Evolutionary conservation across 2,888 invertebrate genomes (phyloP).

Genomic region (Caenorhabditis panamensis): DNA sequence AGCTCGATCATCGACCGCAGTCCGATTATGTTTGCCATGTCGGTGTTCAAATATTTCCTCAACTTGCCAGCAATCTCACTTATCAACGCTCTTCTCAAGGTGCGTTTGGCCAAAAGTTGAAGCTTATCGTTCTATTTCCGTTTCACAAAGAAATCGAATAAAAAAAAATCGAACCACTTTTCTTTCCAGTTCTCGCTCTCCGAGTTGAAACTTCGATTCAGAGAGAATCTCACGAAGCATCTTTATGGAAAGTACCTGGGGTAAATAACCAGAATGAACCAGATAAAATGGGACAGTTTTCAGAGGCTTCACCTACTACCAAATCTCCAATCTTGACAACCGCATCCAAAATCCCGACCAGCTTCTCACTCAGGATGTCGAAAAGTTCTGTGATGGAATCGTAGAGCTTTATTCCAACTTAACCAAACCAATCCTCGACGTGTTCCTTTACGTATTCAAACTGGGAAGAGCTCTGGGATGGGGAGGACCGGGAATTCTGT

Average conservation of each 20-base stretch:
- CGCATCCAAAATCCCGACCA: constrained; percentile 97
- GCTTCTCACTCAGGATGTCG: constrained; percentile 95
- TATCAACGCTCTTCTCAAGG: constrained; percentile 93
- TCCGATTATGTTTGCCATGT: constrained; percentile 87
- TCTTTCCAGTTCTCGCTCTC: constrained; percentile 89
- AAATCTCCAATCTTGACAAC: constrained; percentile 93
- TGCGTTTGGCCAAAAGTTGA: constrained; percentile 72
- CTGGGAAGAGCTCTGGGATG: constrained; percentile 90
- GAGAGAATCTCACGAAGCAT: constrained; percentile 91
- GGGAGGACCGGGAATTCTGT: constrained; percentile 91
- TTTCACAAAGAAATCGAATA: constrained; percentile 23
- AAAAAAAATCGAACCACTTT: too few relatives aligned
- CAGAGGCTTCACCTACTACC: constrained; percentile 86
- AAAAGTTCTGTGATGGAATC: constrained; percentile 96
- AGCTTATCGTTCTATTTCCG: not conserved
- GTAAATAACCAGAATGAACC: constrained; percentile 84
- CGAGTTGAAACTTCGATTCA: constrained; percentile 91
- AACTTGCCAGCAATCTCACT: constrained; percentile 94
- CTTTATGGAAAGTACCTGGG: constrained; percentile 93
- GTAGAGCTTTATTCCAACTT: constrained; percentile 97
- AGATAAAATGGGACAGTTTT: constrained; percentile 3
- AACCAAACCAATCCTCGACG: constrained; percentile 95
- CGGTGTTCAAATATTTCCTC: constrained; percentile 88
- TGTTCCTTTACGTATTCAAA: constrained; percentile 93
- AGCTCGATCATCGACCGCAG: constrained; percentile 95